These are phyloP conservation scores for Cyanoderma ruficeps DNA, from an alignment of 2,113 vertebrate species.

Conservation along the genomic window DNA sequence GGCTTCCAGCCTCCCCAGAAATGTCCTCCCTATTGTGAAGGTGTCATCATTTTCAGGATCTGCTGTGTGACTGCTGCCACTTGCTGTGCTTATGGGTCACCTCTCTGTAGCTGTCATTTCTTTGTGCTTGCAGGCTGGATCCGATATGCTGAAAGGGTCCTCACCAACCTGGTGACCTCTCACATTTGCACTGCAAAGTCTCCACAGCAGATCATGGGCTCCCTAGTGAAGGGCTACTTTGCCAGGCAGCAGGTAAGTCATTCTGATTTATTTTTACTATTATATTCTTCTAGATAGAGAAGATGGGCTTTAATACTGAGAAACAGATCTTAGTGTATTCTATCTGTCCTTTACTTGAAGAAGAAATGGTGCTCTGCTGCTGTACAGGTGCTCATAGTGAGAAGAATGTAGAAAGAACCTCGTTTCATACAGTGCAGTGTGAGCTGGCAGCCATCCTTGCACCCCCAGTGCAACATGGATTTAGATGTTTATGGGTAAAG, in stretches of 20 bases:
- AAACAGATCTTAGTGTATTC: neutral
- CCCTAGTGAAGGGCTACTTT: conserved; percentile 93
- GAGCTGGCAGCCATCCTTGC: neutral
- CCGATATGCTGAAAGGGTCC: conserved; percentile 89
- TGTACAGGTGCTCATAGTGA: neutral
- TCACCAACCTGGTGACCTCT: conserved; percentile 88
- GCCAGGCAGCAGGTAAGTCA: conserved; percentile 85
- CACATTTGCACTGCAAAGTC: conserved; percentile 94
- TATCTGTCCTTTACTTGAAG: neutral
- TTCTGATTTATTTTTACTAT: neutral
- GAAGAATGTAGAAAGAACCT: neutral
- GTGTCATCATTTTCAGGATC: neutral
- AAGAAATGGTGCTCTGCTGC: neutral
- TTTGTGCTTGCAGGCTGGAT: conserved; percentile 84
- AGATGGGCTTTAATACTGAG: neutral
- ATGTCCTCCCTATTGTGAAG: neutral
- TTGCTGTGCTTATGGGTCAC: neutral
- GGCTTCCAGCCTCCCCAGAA: neutral
- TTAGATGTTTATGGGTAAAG: neutral
- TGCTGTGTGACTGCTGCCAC: neutral
- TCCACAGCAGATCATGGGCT: conserved; percentile 96
- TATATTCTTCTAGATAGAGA: neutral
- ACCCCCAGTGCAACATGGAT: neutral
- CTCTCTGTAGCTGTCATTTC: neutral
- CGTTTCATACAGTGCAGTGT: neutral